Evolutionary conservation across 2,797 vertebrate genomes (phyloP), one percentile per base, ranked within the genome.

Genomic region (Epinephelus malabaricus): DNA sequence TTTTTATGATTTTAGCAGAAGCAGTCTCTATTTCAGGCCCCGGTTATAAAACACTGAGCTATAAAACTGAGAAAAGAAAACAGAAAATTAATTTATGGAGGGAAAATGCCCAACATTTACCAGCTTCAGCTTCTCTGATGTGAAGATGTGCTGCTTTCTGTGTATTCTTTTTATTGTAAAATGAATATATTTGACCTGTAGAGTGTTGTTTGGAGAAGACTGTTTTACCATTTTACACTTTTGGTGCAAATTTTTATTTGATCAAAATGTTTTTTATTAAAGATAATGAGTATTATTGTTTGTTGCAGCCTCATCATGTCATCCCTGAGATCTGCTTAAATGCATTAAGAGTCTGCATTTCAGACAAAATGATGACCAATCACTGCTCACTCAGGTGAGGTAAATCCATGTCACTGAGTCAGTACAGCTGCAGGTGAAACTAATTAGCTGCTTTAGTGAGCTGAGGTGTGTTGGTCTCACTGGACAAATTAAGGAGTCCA

Each of bases 391-490:
- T 69, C 53, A 38, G 59, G 45, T 54, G n/a, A 25, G 14, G 4
- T 51, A 27, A 71, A 43, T 40, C n/a, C 14, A 25, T 19, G 14
- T 59, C 15, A 11, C 17, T 38, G 30, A 49, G 27, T 21, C 9
- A 13, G 68, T 25, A 40, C 21, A 18, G 38, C 63, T 73, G 58
- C 66, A 68, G 67, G 40, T 81, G 59, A 69, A 53, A 6, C 2
- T 17, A 38, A 63, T 69, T n/a, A 54, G 46, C 60, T 55, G 47
- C 19, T 38, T 5, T 51, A 40, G 5, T 43, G 61, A 76, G 66
- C 40, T 30, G 67, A 49, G 25, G 30, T 1, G 6, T 34, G 34
- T 2, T 34, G 5, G 21, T 43, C 18, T 63, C 50, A 25, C 53
- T 23, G 34, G 23, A n/a, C 17, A 49, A 30, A 65, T 55, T 6